Evolutionary conservation across 2,113 vertebrate genomes (phyloP), one percentile per base, ranked within the genome.

Genomic region (Pungitius pungitius): DNA sequence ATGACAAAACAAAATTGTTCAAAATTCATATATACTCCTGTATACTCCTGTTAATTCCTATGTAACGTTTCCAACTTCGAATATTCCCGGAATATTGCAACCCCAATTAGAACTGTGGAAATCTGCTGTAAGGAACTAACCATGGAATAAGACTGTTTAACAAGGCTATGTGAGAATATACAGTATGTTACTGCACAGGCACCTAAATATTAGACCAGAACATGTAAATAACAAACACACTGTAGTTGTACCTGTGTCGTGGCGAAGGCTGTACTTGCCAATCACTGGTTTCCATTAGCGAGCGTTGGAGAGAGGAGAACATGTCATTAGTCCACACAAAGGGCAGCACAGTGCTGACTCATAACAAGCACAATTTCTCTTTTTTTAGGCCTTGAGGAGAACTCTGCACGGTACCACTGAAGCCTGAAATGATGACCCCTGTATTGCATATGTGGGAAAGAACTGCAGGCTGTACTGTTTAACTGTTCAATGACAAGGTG

Each of bases 241-340:
- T 67, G 12, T 6, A 57, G 55, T 12, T 35, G 54, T 95, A 99
- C 97, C 97, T 95, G 92, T 95, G 86, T 97, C 96, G 79, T 97
- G 95, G 67, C 95, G 96, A 60, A 97, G 95, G 93, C 95, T 98
- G 90, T 99, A 99, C 80, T 99, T 99, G 69, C 97, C 97, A 1
- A 99, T 98, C 88, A 99, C 97, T 99, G 92, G 58, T 81, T 87
- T 51, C 63, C 80, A 60, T 59, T 3, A 35, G 80, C 0, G 68
- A 68, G 71, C 82, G n/a, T 22, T 5, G 62, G 47, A 56, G n/a
- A 1, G 22, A 88, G 26, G 14, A 55, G 30, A 70, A 26, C 40
- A 66, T 30, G 49, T 47, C 73, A 63, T 85, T 66, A 87, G 69
- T 73, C 22, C 75, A 64, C 66, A 80, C 37, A 61, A 54, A 75